phyloP scores from a whole-genome alignment of 2,888 invertebrate genomes.

The Escarpia spicata region DNA sequence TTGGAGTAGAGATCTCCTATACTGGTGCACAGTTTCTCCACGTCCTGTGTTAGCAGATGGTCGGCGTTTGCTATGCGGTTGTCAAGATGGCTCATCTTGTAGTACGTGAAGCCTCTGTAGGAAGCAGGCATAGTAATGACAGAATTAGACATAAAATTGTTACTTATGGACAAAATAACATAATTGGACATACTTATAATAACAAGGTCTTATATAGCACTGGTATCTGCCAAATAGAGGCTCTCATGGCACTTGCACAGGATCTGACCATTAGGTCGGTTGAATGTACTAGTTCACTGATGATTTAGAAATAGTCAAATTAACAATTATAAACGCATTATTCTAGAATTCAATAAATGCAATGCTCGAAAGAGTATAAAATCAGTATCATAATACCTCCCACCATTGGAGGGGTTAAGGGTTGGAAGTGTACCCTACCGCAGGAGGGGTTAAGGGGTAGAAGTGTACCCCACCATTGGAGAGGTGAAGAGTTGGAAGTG shows the following conservation, averaged over 20 bases:
- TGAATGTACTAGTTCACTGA: too few relatives aligned
- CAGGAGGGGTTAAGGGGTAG: neutral
- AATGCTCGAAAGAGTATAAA: too few relatives aligned
- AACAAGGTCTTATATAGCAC: neutral
- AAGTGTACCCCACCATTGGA: neutral
- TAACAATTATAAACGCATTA: too few relatives aligned
- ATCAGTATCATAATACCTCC: too few relatives aligned
- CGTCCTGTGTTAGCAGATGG: conserved; percentile 93
- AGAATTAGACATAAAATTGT: neutral
- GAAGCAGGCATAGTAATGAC: neutral
- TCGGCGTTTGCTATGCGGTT: conserved; percentile 95
- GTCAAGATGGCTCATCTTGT: conserved; percentile 95
- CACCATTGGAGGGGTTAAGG: too few relatives aligned
- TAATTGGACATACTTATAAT: neutral
- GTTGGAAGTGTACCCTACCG: too few relatives aligned
- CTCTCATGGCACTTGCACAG: too few relatives aligned
- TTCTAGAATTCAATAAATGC: too few relatives aligned
- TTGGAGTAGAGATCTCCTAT: conserved; percentile 96
- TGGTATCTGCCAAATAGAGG: too few relatives aligned
- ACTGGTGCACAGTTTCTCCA: conserved; percentile 96
- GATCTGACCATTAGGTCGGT: too few relatives aligned
- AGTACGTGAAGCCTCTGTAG: conserved; percentile 89
- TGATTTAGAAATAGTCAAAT: too few relatives aligned
- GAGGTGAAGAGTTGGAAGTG: too few relatives aligned
- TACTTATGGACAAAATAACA: neutral